Base-by-base conservation (phyloP, 2,888 invertebrate species). In the Nemotelus nigrinus region DNA sequence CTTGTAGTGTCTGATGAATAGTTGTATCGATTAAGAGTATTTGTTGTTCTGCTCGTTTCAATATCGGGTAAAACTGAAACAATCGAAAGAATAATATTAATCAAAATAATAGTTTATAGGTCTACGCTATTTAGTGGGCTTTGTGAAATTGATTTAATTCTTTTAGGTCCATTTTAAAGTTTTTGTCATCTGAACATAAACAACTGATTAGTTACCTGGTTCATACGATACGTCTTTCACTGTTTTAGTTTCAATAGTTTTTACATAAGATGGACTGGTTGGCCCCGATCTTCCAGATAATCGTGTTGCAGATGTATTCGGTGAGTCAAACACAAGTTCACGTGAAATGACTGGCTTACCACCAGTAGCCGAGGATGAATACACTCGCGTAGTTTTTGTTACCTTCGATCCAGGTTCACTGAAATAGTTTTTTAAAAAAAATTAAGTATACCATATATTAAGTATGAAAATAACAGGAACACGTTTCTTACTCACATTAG, bases 301-400 rank as follows among this genome's bases (percentile, higher is more conserved):
- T 58, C 78, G 71, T 68, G 47, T 44, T 53, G 43, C 58, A 8
- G 65, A 55, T 10, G 78, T 53, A 43, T 79, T 77, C 6, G 80
- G 80, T 4, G 79, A 76, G 71, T 82, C 81, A 76, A 80, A 82
- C 43, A 80, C 47, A 44, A 82, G 67, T 78, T 82, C 81, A 67
- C 81, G 79, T 75, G 81, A 78, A 3, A 79, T 77, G 10, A 41
- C 10, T 39, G 64, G 53, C 68, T 78, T 77, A 4, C 57, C 55
- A 7, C 65, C 58, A 10, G 45, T 55, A 1, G 10, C 8, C 2
- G 45, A 47, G 10, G 75, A 47, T 43, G 64, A 72, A 55, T 72
- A 77, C 3, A 86, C 82, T 44, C 84, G 82, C 60, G 85, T 85
- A 2, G 86, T 85, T 81, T 85, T 86, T 50, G 84, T 84, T 8